Evolutionary conservation across 2,888 invertebrate genomes (phyloP), one percentile per base, ranked within the genome.

Genomic region (Pardosa pseudoannulata): DNA sequence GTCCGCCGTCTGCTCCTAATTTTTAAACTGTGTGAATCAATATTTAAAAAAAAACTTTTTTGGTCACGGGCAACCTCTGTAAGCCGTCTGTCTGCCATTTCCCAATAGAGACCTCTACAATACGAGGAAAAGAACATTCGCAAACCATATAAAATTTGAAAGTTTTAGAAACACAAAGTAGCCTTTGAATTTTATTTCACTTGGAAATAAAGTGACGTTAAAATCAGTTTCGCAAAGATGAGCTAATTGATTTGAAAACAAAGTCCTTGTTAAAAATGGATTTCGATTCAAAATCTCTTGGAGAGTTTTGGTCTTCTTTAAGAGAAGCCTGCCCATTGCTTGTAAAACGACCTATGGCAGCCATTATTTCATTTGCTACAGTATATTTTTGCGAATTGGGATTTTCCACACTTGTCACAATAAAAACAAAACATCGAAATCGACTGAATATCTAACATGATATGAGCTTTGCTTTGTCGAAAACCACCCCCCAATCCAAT

Each of bases 261-360:
- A 78, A 68, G 68, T 78, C 76, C 29, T 78, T 68, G 76, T 50
- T 78, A 76, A 76, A 67, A 76, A 76, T 75, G 46, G 46, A 46
- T 46, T 36, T 36, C 36, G 36, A 36, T 36, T 36, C 36, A 36
- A 36, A 36, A 36, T 7, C 36, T 36, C 36, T 36, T 36, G 36
- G 36, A 36, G 36, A 36, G 36, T 36, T 36, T 36, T 36, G 36
- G 50, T 50, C 50, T 74, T 74, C 74, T 64, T 74, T 74, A 74
- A 74, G 74, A 74, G 74, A 74, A 74, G 74, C 74, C 74, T 74
- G 62, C 74, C 62, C 62, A 74, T 74, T 74, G 74, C 75, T 75
- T 75, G 75, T 75, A 75, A 75, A 75, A 65, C 65, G 65, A 75
- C 39, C 75, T 75, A 65, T 75, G 75, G 29, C 75, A 75, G 65